A percentile compares a stretch with the other conserved stretches of the same genome.
Evolutionary conservation across 2,797 vertebrate genomes (phyloP).

Genomic region (Sebastes taczanowskii): DNA sequence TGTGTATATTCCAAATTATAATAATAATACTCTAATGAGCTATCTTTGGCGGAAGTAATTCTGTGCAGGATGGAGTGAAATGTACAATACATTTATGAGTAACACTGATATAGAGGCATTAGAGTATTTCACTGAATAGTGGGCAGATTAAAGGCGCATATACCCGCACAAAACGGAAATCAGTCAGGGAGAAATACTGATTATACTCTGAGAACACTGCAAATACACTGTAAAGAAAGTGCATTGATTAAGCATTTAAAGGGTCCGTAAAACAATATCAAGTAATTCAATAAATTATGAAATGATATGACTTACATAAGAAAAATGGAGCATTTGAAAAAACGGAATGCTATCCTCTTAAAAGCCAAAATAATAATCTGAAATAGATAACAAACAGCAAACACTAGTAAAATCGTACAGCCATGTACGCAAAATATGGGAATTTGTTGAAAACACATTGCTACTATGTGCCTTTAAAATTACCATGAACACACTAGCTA

Average conservation of each 20-base stretch:
- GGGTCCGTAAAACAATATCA: neutral
- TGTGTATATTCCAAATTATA: conserved; percentile 23
- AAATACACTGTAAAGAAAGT: neutral
- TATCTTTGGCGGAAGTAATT: conserved; percentile 44
- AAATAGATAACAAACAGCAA: neutral
- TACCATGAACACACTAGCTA: neutral
- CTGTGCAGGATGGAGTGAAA: conserved; percentile 12
- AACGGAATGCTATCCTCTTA: too few species aligned
- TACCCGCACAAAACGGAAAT: neutral
- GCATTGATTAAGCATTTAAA: neutral
- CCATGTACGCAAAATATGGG: neutral
- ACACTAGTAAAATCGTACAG: neutral
- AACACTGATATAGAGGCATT: neutral
- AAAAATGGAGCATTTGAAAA: neutral
- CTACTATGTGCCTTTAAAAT: neutral
- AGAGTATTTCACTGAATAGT: neutral
- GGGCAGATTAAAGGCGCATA: neutral
- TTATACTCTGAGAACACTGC: neutral
- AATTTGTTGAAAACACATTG: neutral
- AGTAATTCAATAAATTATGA: neutral
- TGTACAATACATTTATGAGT: neutral
- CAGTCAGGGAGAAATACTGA: neutral
- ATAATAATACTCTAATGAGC: neutral
- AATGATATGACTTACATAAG: neutral
- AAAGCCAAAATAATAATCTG: neutral